These are phyloP conservation scores for Imbricaverruca yamaguchii DNA, from an alignment of 2,888 invertebrate genomes.

Conservation along the genomic window DNA sequence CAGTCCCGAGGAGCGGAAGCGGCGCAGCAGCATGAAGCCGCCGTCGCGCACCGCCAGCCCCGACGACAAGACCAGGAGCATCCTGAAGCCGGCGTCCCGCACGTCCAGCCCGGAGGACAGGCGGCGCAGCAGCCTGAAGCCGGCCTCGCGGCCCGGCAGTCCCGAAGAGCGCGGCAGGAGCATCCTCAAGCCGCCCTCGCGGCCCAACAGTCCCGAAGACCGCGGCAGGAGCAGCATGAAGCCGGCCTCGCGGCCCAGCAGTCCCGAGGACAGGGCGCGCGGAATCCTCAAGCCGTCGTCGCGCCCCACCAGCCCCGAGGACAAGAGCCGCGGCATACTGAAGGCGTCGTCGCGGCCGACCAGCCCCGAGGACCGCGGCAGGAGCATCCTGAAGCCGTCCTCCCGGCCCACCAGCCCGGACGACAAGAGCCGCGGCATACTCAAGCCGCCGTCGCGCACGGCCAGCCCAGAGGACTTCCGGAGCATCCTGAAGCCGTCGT, in stretches of 20 bases:
- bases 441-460: neutral
- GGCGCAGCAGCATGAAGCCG: neutral
- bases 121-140: neutral
- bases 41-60: neutral
- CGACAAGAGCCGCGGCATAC: neutral
- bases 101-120: neutral
- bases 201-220: neutral
- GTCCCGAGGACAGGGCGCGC: neutral
- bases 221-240: neutral
- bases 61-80: neutral
- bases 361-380: constrained; percentile 41
- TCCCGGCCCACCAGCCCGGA: neutral
- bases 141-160: neutral
- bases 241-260: neutral
- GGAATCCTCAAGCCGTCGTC: constrained; percentile 11
- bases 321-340: neutral
- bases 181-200: neutral
- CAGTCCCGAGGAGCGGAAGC: neutral
- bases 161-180: neutral
- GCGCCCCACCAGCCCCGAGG: neutral
- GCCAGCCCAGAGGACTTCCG: neutral
- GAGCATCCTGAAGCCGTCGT: constrained; percentile 6
- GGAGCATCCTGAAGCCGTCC: constrained; percentile 49
- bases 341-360: constrained; percentile 29
- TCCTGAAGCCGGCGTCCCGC: neutral